Conservation (phyloP, 2,797 vertebrate species). For the Forpus xanthops region DNA sequence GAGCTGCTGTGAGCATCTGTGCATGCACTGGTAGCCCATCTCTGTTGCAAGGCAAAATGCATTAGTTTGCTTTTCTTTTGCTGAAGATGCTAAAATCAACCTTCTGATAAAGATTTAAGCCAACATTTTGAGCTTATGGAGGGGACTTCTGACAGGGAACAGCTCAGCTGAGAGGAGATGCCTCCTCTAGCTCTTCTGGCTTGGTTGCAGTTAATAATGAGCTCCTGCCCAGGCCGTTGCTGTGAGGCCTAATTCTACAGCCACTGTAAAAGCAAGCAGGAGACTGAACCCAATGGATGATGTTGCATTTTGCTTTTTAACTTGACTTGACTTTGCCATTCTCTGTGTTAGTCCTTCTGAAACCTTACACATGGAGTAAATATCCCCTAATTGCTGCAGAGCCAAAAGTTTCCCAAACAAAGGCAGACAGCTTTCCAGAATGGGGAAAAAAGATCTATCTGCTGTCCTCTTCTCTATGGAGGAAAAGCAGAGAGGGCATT, state of each 20-base stretch:
- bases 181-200: background rate
- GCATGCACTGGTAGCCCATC: fast-evolving
- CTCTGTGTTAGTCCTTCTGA: background rate
- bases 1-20: background rate
- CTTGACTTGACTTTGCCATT: background rate
- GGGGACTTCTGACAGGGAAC: background rate
- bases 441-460: background rate
- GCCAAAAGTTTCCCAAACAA: background rate
- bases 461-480: background rate
- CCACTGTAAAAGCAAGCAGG: fast-evolving
- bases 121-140: background rate
- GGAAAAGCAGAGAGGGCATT: background rate
- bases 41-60: background rate
- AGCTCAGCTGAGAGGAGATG: background rate
- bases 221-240: fast-evolving
- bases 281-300: background rate
- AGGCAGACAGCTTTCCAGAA: background rate
- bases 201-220: background rate
- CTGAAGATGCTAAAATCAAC: background rate
- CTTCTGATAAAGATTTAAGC: background rate
- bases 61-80: background rate
- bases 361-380: background rate
- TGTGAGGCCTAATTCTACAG: background rate
- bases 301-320: background rate
- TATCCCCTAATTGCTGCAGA: background rate